Base-by-base conservation (phyloP, 2,113 vertebrate genomes). In the Cervus canadensis region DNA sequence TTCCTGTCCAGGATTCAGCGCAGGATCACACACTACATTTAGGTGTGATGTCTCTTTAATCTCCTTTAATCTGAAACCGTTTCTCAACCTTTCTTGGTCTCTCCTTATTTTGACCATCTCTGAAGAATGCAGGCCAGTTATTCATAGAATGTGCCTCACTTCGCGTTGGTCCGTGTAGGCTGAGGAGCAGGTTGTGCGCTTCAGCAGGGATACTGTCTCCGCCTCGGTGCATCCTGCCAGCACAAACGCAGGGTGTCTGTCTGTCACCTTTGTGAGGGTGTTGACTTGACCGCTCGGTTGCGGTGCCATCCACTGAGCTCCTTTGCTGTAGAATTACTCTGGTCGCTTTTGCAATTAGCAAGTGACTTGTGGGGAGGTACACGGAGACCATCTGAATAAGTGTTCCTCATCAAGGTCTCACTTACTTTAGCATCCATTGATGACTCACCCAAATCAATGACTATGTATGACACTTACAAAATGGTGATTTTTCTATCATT, bases 141-240 rank as follows among this genome's bases (percentile, higher is more conserved):
- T 1, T 26, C 30, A 5, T 0, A 19, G 88, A 30, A 5, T 6
- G 52, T 1, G 6, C 71, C 71, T 45, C 40, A 3, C 0, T 5
- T 11, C 0, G 11, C 5, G 5, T 15, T 15, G 13, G 43, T 60
- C 5, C 25, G 13, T 36, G 25, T 7, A 2, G 3, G n/a, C 25
- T 28, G 6, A 11, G 25, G 2, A 40, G 48, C 43, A 5, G 67
- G 25, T 23, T 30, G 11, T 21, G 5, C 6, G 0, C 14, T 52
- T 21, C 12, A 36, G 52, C 52, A 7, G 36, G 60, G 14, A 7
- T 6, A 9, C 16, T 5, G 9, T 30, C 74, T 60, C 56, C 3
- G 5, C 9, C 2, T n/a, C 2, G 1, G 40, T 16, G n/a, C 19
- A 8, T 54, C 79, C 79, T 36, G 33, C 19, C n/a, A 2, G 36